Base-by-base conservation (phyloP, 2,113 vertebrate genomes). In the Hydrochoerus hydrochaeris region DNA sequence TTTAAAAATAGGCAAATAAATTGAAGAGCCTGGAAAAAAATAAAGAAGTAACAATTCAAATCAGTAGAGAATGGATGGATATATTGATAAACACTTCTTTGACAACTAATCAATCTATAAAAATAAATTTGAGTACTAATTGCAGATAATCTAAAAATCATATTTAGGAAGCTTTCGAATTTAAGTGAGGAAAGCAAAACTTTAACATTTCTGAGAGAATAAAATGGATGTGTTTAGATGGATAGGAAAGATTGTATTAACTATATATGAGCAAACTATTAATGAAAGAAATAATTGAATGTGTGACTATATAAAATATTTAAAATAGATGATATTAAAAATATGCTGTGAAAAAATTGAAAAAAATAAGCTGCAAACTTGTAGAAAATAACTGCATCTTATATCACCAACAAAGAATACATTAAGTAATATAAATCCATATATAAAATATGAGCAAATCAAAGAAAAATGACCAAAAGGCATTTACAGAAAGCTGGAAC, bases 121-220 rank as follows among this genome's bases (percentile, higher is more conserved):
- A 81, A 58, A 88, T 38, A 49, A 90, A 75, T 58, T 32, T 93
- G 65, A 49, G 60, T 90, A 16, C 12, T 71, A 90, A 86, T 78
- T 17, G 82, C 26, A 58, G 44, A 77, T 69, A 49, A 88, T 35
- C n/a, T 30, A 90, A 84, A 7, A 63, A 26, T 96, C 52, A 63
- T 26, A 54, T 92, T 49, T 89, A 83, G n/a, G 22, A 83, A 83
- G 22, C n/a, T 87, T 78, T 63, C 82, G 93, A 90, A 87, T 30
- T 77, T 83, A 82, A 67, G 8, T 57, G 52, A 95, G 46, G 17
- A 93, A 93, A 90, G 26, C 11, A 95, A 91, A 96, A 78, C 20
- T 77, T 94, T 2, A 46, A 86, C 17, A 93, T 65, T 78, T 69
- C 84, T 91, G 57, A 5, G 60, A 94, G 58, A 88, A 93, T 93